Percentiles rank a stretch among this genome's conserved stretches.
These are phyloP conservation scores for Caretta caretta DNA, from an alignment of 2,113 vertebrate species.

Conservation along the genomic window DNA sequence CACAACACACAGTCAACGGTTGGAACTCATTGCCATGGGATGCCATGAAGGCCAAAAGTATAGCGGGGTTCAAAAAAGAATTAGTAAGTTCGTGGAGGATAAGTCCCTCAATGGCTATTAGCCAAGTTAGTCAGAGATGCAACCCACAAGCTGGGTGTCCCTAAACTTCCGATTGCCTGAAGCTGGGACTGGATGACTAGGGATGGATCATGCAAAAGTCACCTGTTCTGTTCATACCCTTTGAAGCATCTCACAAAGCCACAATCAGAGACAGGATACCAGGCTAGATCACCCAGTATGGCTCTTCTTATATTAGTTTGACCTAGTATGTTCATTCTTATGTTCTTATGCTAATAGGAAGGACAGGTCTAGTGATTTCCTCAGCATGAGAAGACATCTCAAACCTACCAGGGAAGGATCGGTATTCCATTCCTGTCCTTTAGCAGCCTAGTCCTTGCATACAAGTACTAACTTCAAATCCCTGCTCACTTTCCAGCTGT, in stretches of 20 bases:
- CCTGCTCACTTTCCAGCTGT: not conserved
- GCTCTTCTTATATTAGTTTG: not conserved
- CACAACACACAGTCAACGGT: not conserved
- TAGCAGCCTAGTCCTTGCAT: not conserved
- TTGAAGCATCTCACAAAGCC: not conserved
- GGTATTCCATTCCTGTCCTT: not conserved
- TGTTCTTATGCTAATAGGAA: too few species aligned
- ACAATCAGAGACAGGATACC: not conserved
- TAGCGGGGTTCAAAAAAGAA: not conserved
- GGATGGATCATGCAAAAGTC: not conserved
- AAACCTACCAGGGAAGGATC: not conserved
- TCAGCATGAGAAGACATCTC: too few species aligned
- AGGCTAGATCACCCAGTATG: not conserved
- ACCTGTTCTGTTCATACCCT: not conserved
- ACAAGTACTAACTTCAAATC: not conserved
- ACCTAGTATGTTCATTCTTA: not conserved
- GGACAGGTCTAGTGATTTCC: too few species aligned
- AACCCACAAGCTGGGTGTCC: not conserved
- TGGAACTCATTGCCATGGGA: not conserved
- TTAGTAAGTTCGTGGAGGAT: not conserved
- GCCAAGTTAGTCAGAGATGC: not conserved
- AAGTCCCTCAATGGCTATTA: not conserved
- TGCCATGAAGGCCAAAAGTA: not conserved
- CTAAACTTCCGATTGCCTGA: not conserved
- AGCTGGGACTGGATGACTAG: not conserved